These are phyloP conservation scores for Caenorhabditis sp. DNA, from an alignment of 2,888 invertebrate species.

Conservation along the genomic window DNA sequence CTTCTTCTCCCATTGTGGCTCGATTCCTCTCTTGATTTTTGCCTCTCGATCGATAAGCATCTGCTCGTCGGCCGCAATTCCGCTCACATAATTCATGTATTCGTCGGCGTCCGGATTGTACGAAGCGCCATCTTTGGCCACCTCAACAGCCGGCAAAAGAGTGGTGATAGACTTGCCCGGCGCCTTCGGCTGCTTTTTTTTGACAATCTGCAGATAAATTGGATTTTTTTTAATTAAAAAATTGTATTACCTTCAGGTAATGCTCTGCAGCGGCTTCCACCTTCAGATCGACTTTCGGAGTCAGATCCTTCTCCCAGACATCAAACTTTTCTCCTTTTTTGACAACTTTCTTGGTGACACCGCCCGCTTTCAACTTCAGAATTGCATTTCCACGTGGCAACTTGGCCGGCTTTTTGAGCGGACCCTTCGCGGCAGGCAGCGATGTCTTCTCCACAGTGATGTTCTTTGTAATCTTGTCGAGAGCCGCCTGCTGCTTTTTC, in stretches of 20 bases:
- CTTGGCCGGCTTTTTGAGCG: slow-evolving; percentile 42
- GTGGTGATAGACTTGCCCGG: slow-evolving; percentile 52
- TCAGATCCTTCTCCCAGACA: slow-evolving; percentile 60
- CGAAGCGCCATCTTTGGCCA: slow-evolving; percentile 57
- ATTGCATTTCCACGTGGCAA: slow-evolving; percentile 54
- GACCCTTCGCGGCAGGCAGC: slow-evolving; percentile 12
- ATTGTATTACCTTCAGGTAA: slow-evolving; percentile 48
- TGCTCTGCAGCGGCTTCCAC: slow-evolving; percentile 53
- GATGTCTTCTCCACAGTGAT: slow-evolving; percentile 13
- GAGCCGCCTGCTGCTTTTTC: slow-evolving; percentile 58
- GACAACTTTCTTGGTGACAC: not conserved
- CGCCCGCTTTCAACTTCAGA: slow-evolving; percentile 19
- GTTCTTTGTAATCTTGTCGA: slow-evolving; percentile 58
- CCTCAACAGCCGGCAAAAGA: slow-evolving; percentile 58
- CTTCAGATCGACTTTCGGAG: slow-evolving; percentile 38
- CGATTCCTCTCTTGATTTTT: slow-evolving; percentile 40
- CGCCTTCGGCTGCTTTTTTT: slow-evolving; percentile 55
- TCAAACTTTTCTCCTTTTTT: slow-evolving; percentile 44
- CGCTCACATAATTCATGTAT: slow-evolving; percentile 55
- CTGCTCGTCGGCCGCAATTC: slow-evolving; percentile 55
- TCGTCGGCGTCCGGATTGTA: slow-evolving; percentile 63
- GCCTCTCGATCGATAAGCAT: slow-evolving; percentile 46
- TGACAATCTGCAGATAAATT: too few relatives aligned
- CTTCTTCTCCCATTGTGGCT: slow-evolving; percentile 54
- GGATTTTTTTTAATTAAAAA: too few relatives aligned